Conservation (phyloP, 2,888 invertebrate species). For the Xestia ashworthii region DNA sequence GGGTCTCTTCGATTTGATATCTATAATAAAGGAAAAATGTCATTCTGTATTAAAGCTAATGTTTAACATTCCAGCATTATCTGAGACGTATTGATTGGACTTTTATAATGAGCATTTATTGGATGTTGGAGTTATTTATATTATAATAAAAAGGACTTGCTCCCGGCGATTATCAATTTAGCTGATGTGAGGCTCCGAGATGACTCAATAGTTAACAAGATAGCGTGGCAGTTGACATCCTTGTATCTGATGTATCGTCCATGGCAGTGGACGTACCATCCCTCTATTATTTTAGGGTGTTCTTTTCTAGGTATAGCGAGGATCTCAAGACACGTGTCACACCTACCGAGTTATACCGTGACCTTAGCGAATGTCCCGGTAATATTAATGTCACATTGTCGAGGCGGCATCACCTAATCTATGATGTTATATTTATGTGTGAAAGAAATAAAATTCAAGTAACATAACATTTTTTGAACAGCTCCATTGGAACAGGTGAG, state of each 20-base stretch:
- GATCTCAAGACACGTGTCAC: slow-evolving; percentile 82
- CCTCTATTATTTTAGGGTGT: slow-evolving; percentile 88
- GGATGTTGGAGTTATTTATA: slow-evolving; percentile 88
- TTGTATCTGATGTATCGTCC: slow-evolving; percentile 72
- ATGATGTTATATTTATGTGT: slow-evolving; percentile 89
- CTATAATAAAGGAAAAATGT: slow-evolving; percentile 80
- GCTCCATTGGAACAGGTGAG: slow-evolving; percentile 90
- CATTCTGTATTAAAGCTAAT: slow-evolving; percentile 89
- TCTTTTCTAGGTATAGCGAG: slow-evolving; percentile 90
- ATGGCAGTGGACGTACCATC: slow-evolving; percentile 73
- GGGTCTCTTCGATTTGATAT: slow-evolving; percentile 84
- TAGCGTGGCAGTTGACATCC: slow-evolving; percentile 72
- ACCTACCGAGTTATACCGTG: slow-evolving; percentile 82
- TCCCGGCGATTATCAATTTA: slow-evolving; percentile 83
- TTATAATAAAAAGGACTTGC: slow-evolving; percentile 83
- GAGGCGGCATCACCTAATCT: slow-evolving; percentile 87
- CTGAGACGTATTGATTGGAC: slow-evolving; percentile 87
- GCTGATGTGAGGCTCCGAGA: slow-evolving; percentile 81
- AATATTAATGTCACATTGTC: slow-evolving; percentile 88
- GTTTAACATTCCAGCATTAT: slow-evolving; percentile 90
- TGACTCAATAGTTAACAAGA: slow-evolving; percentile 78
- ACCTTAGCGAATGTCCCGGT: slow-evolving; percentile 86
- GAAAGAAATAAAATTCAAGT: slow-evolving; percentile 88
- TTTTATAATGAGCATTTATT: slow-evolving; percentile 87
- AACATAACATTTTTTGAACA: slow-evolving; percentile 90